A percentile compares a stretch with the other conserved stretches of the same genome.
These are phyloP conservation scores for Bedellia somnulentella DNA, from an alignment of 2,888 invertebrate genomes.

Conservation along the genomic window DNA sequence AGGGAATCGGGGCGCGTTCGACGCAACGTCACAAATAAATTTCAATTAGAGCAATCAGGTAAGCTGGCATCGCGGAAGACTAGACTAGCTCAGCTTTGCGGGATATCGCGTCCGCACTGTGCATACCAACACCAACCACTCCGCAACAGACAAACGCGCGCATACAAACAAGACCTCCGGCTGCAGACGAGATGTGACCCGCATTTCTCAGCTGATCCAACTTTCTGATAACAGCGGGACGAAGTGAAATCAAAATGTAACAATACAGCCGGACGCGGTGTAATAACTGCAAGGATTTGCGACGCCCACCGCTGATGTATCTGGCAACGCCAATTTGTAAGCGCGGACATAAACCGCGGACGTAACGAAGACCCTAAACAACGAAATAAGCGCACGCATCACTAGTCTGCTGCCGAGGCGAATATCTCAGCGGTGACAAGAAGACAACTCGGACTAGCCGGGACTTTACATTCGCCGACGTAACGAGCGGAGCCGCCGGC, in stretches of 20 bases:
- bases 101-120: conserved; percentile 30
- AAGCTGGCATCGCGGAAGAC: conserved; percentile 36
- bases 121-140: conserved; percentile 31
- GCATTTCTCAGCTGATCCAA: conserved; percentile 19
- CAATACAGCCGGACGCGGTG: no score
- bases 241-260: no score
- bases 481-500: conserved; percentile 53
- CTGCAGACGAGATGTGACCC: conserved; percentile 48
- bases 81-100: conserved; percentile 26
- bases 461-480: conserved; percentile 56
- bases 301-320: conserved; percentile 25
- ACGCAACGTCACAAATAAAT: conserved; percentile 26
- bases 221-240: no score
- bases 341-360: conserved; percentile 42
- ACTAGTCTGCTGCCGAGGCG: conserved; percentile 22
- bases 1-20: conserved; percentile 27
- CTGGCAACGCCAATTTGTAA: conserved; percentile 49
- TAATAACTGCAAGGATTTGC: conserved; percentile 16
- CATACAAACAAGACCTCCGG: conserved; percentile 51
- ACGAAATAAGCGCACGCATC: conserved; percentile 35
- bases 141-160: conserved; percentile 14
- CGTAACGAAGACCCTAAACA: conserved; percentile 56
- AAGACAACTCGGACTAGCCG: conserved; percentile 41
- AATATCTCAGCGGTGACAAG: conserved; percentile 50
- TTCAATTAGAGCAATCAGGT: conserved; percentile 52